These are phyloP conservation scores for Myopa testacea DNA, from an alignment of 2,888 invertebrate species.

Conservation along the genomic window DNA sequence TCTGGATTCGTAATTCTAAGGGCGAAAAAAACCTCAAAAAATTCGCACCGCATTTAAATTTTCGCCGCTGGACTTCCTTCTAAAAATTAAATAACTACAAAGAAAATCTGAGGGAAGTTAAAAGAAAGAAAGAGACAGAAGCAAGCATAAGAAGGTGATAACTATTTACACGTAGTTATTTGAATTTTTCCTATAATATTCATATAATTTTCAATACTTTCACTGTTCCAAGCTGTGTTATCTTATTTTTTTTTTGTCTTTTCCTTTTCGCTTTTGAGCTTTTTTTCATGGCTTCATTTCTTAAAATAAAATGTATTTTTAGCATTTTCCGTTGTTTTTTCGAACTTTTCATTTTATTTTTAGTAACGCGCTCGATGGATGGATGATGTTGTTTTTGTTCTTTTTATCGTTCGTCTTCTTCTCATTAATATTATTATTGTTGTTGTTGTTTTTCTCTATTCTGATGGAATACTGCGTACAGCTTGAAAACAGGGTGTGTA, in stretches of 20 bases:
- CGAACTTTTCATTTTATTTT: constrained; percentile 46
- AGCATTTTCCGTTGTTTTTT: constrained; percentile 61
- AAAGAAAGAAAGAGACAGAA: too few species aligned
- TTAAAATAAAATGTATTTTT: constrained; percentile 66
- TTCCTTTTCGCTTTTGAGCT: constrained; percentile 50
- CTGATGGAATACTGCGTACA: background rate
- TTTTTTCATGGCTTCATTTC: constrained; percentile 66
- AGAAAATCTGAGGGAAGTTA: too few species aligned
- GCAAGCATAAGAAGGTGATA: too few species aligned
- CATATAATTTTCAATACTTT: background rate
- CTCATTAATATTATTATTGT: background rate
- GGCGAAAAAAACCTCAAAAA: too few species aligned
- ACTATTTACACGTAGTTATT: background rate
- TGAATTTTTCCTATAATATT: background rate
- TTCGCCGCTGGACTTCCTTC: too few species aligned
- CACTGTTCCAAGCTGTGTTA: background rate
- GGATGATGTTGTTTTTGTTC: constrained; percentile 38
- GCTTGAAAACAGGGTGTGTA: background rate
- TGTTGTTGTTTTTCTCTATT: background rate
- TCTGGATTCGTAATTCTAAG: too few species aligned
- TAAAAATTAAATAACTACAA: too few species aligned
- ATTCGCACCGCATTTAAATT: too few species aligned
- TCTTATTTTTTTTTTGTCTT: constrained; percentile 46
- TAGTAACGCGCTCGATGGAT: background rate
- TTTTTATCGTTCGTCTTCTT: constrained; percentile 17